phyloP scores from a whole-genome alignment of 2,797 vertebrate species.

The Mastacembelus armatus region DNA sequence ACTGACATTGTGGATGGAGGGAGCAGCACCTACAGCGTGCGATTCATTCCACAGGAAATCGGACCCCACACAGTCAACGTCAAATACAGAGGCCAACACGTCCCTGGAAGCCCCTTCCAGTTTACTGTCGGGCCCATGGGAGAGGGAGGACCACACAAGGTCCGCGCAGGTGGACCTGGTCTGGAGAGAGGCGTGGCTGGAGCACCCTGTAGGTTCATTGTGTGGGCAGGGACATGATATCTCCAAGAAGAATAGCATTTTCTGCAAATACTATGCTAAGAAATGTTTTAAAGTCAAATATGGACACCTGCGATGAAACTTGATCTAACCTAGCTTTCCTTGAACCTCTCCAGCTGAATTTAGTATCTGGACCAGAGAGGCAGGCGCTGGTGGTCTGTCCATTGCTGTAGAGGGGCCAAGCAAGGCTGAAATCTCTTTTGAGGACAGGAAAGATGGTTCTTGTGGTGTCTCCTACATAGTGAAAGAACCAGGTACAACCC shows the following conservation, averaged over 20 bases:
- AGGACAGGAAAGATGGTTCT: slow-evolving; percentile 95
- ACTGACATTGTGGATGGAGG: slow-evolving; percentile 93
- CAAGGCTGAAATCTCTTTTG: slow-evolving; percentile 95
- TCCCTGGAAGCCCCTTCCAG: slow-evolving; percentile 98
- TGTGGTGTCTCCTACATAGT: slow-evolving; percentile 93
- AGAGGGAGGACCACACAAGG: slow-evolving; percentile 94
- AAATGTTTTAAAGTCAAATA: neutral
- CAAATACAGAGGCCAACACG: slow-evolving; percentile 95
- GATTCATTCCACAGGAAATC: slow-evolving; percentile 96
- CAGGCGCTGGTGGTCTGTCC: slow-evolving; percentile 92
- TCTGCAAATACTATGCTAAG: neutral
- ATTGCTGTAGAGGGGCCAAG: slow-evolving; percentile 94
- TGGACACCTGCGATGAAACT: neutral
- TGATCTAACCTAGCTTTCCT: slow-evolving; percentile 8
- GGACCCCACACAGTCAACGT: slow-evolving; percentile 95
- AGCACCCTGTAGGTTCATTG: slow-evolving; percentile 85
- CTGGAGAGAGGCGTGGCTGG: slow-evolving; percentile 92
- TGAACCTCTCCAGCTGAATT: slow-evolving; percentile 86
- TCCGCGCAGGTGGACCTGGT: slow-evolving; percentile 92
- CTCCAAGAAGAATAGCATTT: neutral
- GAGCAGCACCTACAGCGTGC: slow-evolving; percentile 94
- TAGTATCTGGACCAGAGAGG: slow-evolving; percentile 95
- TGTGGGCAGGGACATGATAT: neutral
- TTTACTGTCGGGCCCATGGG: slow-evolving; percentile 97
- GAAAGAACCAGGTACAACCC: slow-evolving; percentile 89